Percentiles rank a stretch among this genome's conserved stretches.
Evolutionary conservation across 1,140 invertebrate genomes (phyloP).

Genomic region (Scylla paramamosain): DNA sequence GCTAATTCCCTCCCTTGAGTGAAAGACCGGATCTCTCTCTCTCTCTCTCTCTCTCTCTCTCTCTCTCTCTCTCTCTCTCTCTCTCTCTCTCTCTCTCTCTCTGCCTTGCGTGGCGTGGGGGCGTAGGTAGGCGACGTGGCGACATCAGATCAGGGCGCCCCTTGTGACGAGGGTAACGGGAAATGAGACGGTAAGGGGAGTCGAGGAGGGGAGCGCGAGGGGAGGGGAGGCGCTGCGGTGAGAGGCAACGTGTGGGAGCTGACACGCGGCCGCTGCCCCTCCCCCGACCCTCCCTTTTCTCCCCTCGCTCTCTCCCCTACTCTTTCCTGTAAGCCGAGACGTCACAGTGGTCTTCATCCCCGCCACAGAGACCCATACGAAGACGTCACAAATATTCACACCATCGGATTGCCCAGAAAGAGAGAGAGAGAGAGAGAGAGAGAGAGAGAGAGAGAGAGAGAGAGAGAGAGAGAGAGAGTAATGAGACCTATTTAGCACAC

Average conservation of each 20-base stretch:
- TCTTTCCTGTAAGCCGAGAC: conserved; percentile 30
- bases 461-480: conserved; percentile 38
- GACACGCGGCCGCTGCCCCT: conserved; percentile 36
- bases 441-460: conserved; percentile 25
- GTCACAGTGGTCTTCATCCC: neutral
- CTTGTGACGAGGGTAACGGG: neutral
- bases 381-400: neutral
- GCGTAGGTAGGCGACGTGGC: neutral
- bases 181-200: neutral
- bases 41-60: neutral
- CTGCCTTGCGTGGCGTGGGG: neutral
- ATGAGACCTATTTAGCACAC: neutral
- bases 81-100: conserved; percentile 55
- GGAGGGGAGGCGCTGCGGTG: neutral
- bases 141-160: neutral
- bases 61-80: conserved; percentile 55
- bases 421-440: neutral
- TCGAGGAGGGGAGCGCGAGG: neutral
- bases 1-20: too few relatives aligned
- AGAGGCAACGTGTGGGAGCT: neutral
- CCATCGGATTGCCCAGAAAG: neutral
- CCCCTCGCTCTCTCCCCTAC: conserved; percentile 34
- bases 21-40: too few relatives aligned
- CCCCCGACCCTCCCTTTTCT: neutral
- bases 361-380: neutral